These are phyloP conservation scores for Drosophila longiperda DNA, from an alignment of 2,888 invertebrate species.

Conservation along the genomic window DNA sequence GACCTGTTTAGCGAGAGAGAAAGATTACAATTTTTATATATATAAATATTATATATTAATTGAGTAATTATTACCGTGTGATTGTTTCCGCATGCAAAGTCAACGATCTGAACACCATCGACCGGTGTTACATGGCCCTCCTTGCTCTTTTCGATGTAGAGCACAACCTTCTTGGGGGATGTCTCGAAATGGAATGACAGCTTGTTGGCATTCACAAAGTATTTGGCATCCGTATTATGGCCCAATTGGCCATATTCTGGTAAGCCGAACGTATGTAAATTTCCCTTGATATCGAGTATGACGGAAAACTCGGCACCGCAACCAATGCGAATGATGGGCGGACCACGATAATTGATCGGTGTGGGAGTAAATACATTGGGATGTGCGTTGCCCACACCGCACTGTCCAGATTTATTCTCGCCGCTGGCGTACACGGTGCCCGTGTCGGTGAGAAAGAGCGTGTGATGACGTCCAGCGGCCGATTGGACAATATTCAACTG, in stretches of 20 bases:
- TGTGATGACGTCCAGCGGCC: slow-evolving; percentile 94
- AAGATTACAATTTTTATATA: neutral
- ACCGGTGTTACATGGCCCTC: slow-evolving; percentile 93
- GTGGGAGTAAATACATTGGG: slow-evolving; percentile 86
- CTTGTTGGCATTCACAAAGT: slow-evolving; percentile 95
- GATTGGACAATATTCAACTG: slow-evolving; percentile 93
- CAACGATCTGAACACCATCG: slow-evolving; percentile 94
- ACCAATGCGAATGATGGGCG: slow-evolving; percentile 94
- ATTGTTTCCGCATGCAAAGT: slow-evolving; percentile 95
- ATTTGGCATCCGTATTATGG: slow-evolving; percentile 97
- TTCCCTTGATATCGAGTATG: slow-evolving; percentile 95
- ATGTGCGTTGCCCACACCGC: slow-evolving; percentile 91
- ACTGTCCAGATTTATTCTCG: slow-evolving; percentile 96
- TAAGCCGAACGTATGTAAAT: slow-evolving; percentile 95
- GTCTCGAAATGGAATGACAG: slow-evolving; percentile 94
- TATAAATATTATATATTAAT: neutral
- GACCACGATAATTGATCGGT: slow-evolving; percentile 90
- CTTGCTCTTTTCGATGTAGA: slow-evolving; percentile 94
- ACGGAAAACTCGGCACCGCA: slow-evolving; percentile 97
- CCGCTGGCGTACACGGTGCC: slow-evolving; percentile 96
- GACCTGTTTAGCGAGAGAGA: slow-evolving; percentile 85
- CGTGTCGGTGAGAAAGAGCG: slow-evolving; percentile 91
- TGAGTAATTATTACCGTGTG: slow-evolving; percentile 89
- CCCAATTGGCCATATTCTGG: slow-evolving; percentile 97
- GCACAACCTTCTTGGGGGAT: slow-evolving; percentile 92